Evolutionary conservation across 2,888 invertebrate genomes (phyloP), one percentile per base, ranked within the genome.

Genomic region (Hirtodrosophila trivittata): DNA sequence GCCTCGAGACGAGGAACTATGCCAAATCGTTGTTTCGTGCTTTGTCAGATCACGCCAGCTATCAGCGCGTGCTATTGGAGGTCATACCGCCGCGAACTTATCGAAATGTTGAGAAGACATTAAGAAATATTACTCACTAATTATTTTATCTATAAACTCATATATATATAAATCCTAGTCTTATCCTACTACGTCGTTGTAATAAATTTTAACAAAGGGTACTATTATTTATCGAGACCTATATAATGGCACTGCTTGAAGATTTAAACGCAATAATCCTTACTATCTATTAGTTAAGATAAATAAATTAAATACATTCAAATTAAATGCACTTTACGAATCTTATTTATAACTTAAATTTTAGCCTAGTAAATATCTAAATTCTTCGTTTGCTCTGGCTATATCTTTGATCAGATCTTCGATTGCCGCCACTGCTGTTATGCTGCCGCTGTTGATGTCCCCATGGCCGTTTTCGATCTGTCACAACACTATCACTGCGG

Each of bases 51-150:
- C 95, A 97, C 90, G 92, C 92, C 5, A 94, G 94, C 50, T 97
- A 97, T 89, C 94, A 94, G 49, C 94, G 93, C 69, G 92, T 95
- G 81, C 91, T 98, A 38, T 92, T 94, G 66, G 97, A 97, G 73
- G 94, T 96, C 6, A 95, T 97, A 86, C 94, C 96, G 32, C 92
- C 94, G 9, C 94, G 94, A 74, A 94, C 95, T 5, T 93, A 96
- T 83, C 93, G 96, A 67, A 95, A 96, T 86, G 95, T 98, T 56
- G 95, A 95, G 83, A 97, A 97, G 89, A 94, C 95, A 54, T 91
- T 98, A 5, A 88, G 86, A 64, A 90, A 71, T 75, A 90, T 91
- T 32, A 28, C 66, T n/a, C 85, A 66, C 6, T 84, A 38, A 25
- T 30, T 6, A 35, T 10, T 9, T 14, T 21, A 43, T n/a, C 13